Percentiles rank a stretch among this genome's conserved stretches.
Evolutionary conservation across 1,140 invertebrate genomes (phyloP).

Genomic region (Calliphora vicina): DNA sequence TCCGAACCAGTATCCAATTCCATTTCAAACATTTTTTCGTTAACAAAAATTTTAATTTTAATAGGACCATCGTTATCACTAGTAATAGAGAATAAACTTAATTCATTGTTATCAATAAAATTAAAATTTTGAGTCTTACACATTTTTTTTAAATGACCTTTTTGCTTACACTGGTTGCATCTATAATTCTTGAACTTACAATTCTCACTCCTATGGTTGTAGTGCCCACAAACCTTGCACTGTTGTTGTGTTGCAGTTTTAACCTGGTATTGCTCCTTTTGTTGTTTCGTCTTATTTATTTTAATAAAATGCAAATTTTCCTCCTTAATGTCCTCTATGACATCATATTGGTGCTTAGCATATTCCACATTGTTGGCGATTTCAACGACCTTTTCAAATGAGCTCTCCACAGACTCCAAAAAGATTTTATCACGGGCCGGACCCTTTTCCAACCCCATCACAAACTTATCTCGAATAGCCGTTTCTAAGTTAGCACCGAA

Average conservation of each 20-base stretch:
- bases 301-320: not conserved
- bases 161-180: constrained; percentile 39
- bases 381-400: constrained; percentile 46
- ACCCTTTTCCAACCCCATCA: too few species aligned
- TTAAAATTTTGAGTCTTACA: constrained; percentile 21
- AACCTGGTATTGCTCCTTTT: not conserved
- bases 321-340: not conserved
- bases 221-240: constrained; percentile 44
- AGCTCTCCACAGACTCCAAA: too few species aligned
- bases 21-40: not conserved
- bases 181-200: constrained; percentile 41
- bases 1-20: constrained; percentile 35
- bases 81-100: too few species aligned
- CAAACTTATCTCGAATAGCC: constrained; percentile 50
- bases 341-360: constrained; percentile 40
- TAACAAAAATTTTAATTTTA: too few species aligned
- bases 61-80: too few species aligned
- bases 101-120: too few species aligned
- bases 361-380: constrained; percentile 44
- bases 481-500: constrained; percentile 49
- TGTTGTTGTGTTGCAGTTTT: constrained; percentile 2
- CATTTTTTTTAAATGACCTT: constrained; percentile 44
- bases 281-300: not conserved
- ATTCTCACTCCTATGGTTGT: constrained; percentile 34
- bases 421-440: too few species aligned